A percentile compares a stretch with the other conserved stretches of the same genome.
Conservation (phyloP, 2,797 vertebrate species). For the Squalus acanthias region DNA sequence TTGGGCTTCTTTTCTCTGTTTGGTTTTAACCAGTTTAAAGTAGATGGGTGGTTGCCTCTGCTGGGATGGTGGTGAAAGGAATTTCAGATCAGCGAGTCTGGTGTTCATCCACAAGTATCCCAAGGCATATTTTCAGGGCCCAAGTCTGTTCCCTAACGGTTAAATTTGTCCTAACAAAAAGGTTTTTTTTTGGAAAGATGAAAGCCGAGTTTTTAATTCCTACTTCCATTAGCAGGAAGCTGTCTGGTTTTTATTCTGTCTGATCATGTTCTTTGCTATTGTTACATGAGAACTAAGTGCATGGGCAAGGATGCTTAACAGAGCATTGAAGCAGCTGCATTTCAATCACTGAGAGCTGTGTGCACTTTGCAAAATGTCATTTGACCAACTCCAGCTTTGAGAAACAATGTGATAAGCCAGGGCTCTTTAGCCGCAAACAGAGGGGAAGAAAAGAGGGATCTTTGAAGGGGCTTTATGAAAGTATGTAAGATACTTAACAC, state of each 20-base stretch:
- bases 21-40: neutral
- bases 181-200: neutral
- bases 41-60: neutral
- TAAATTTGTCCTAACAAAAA: neutral
- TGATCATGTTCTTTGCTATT: neutral
- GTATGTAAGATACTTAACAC: neutral
- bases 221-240: neutral
- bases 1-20: neutral
- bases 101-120: neutral
- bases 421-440: neutral
- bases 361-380: neutral
- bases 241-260: neutral
- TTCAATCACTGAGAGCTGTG: neutral
- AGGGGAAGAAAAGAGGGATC: neutral
- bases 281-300: neutral
- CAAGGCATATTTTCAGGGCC: neutral
- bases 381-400: neutral
- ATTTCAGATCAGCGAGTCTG: neutral
- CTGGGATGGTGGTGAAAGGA: neutral
- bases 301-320: neutral
- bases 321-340: neutral
- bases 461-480: neutral
- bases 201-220: neutral
- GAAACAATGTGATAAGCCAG: neutral
- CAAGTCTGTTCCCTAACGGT: neutral